Base-by-base conservation (phyloP, 2,888 invertebrate genomes). In the Metacarcinus magister region DNA sequence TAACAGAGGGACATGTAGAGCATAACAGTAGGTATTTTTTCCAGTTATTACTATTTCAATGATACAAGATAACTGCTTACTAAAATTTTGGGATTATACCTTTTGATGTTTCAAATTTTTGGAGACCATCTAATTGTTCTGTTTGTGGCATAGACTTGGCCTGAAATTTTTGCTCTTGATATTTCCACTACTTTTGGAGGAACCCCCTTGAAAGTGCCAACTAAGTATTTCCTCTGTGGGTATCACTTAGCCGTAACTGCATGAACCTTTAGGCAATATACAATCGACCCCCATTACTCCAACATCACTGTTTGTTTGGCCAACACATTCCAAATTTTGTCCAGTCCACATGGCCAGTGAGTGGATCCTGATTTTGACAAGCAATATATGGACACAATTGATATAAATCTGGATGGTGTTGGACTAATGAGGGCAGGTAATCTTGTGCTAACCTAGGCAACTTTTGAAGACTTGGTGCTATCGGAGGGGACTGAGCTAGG, bases 401-500 rank as follows among this genome's bases (percentile, higher is more conserved):
- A 1, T 87, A 87, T 87, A 87, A 87, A 87, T 87, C 39, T 32
- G 2, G 2, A n/a, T 87, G 87, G 39, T 87, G 39, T 87, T 87
- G 87, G 87, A 87, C 39, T 87, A 87, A 32, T 87, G 75, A 92
- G 92, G 48, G 48, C 48, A 46, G 54, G 82, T 67, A 48, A 92
- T 54, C 48, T 75, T 87, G 46, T 48, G 82, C 82, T 95, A 67
- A 92, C 92, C 92, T 75, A 92, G 95, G 95, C 91, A 92, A 95
- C 95, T 92, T 95, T 89, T 39, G 48, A 92, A 95, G 92, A 95
- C 92, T 92, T 95, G 95, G 95, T 95, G 95, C 95, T 95, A 95
- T 67, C 92, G 95, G 95, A 82, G 95, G 54, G 94, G 87, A 93
- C 44, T 93, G 82, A 48, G 93, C 67, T 10, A 23, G 93, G 82